Evolutionary conservation across 2,888 invertebrate species (phyloP), one percentile per base, ranked within the genome.

Genomic region (Ectemnius continuus): DNA sequence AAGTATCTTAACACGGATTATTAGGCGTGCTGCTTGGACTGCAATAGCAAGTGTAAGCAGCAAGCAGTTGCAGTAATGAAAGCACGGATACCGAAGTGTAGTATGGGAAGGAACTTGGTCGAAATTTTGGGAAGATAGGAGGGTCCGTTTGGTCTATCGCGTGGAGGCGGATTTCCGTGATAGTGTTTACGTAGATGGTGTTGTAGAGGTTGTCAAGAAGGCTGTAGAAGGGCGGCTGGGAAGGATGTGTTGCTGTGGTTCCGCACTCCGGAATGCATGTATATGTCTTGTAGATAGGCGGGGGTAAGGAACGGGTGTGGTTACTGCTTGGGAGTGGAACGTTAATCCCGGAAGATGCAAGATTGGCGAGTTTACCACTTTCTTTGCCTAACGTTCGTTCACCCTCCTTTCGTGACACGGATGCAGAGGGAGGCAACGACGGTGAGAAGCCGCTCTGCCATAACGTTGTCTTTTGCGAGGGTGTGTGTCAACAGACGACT

Each of bases 291-390:
- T 48, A 52, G 48, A 61, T 65, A 67, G 67, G 72, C 57, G 61
- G 58, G 36, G 23, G 57, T 62, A 61, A 58, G 28, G 61, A 59
- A 67, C n/a, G 68, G 64, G 20, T 59, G 66, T 70, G 74, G 68
- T 80, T 73, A 76, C 74, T 74, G 68, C 46, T 70, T 67, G 56
- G 23, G 56, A 61, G 63, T 61, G 70, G 78, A 77, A 73, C 81
- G 78, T 84, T 85, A 81, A 85, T 85, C 78, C 76, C 75, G 63
- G 70, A 67, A 77, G 76, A 74, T 60, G 16, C 59, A 52, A 72
- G 78, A 81, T 79, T 72, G 72, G 47, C 65, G 72, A 79, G 81
- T 69, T 74, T 78, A 66, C 73, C 68, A 76, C 72, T 76, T 81
- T 80, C 80, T 78, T 78, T 70, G 72, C 69, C 58, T 36, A 2